Conservation (phyloP, 2,797 vertebrate genomes). For the Potorous gilbertii region DNA sequence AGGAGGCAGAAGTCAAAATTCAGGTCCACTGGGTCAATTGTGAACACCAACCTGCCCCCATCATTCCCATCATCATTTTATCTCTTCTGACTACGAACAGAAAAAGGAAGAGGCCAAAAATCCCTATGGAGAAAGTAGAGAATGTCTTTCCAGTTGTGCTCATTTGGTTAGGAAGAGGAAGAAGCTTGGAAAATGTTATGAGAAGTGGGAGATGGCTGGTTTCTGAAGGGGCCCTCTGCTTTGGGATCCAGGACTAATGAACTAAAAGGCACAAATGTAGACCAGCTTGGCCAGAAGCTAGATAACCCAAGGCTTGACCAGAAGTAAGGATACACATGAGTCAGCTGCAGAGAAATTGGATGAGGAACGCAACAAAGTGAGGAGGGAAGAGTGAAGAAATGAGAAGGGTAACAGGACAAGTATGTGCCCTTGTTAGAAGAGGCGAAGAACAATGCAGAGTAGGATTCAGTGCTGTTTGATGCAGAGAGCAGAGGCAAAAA, state of each 20-base stretch:
- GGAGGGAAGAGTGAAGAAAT: not conserved
- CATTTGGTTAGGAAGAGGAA: not conserved
- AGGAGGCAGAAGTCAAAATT: conserved; percentile 1
- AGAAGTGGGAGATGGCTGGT: not conserved
- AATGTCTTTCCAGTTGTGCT: conserved; percentile 8
- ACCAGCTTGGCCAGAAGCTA: not conserved
- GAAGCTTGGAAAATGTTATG: not conserved
- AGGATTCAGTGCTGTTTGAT: not conserved
- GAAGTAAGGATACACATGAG: not conserved
- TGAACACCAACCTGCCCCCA: not conserved
- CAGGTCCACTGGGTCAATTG: not conserved
- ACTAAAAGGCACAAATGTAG: not conserved
- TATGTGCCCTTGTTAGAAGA: not conserved
- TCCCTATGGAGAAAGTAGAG: not conserved
- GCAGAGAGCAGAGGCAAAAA: not conserved
- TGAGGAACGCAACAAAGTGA: not conserved
- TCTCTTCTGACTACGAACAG: not conserved
- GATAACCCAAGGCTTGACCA: not conserved
- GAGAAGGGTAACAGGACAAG: not conserved
- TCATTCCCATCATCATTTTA: not conserved
- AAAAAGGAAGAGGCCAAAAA: conserved; percentile 24
- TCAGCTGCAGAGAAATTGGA: not conserved
- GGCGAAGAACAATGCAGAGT: not conserved
- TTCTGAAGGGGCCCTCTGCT: not conserved
- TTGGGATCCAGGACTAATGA: not conserved